Percentiles rank a stretch among this genome's conserved stretches.
These are phyloP conservation scores for Saturnia japonica DNA, from an alignment of 2,888 invertebrate species.

Conservation along the genomic window DNA sequence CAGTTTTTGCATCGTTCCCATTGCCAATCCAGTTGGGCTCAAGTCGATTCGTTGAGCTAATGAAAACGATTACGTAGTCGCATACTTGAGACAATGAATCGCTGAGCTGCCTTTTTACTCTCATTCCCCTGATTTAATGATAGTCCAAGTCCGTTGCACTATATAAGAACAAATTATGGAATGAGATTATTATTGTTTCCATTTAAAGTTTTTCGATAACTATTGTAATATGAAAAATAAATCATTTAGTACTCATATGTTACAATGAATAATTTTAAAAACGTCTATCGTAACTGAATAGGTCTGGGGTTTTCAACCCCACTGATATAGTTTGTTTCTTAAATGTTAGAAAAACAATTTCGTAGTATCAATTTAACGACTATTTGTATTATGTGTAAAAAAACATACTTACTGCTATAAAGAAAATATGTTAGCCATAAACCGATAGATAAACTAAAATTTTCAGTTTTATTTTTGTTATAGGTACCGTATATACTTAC, in stretches of 20 bases:
- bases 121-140: constrained; percentile 20
- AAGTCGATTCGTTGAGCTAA: constrained; percentile 65
- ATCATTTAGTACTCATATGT: neutral
- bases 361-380: neutral
- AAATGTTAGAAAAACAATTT: neutral
- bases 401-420: too few relatives aligned
- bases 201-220: neutral
- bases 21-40: constrained; percentile 43
- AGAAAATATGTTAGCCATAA: too few relatives aligned
- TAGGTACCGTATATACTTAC: too few relatives aligned
- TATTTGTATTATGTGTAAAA: too few relatives aligned
- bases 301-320: neutral
- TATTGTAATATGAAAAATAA: neutral
- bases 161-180: neutral
- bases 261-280: neutral
- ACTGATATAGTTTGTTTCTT: neutral
- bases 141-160: constrained; percentile 11
- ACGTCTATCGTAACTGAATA: neutral
- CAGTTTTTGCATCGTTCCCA: constrained; percentile 61
- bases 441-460: too few relatives aligned
- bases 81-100: constrained; percentile 65
- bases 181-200: neutral
- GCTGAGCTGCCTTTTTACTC: constrained; percentile 19
- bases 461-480: too few relatives aligned
- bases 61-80: constrained; percentile 68